Base-by-base conservation (phyloP, 2,797 vertebrate genomes). In the Remorina albescens region DNA sequence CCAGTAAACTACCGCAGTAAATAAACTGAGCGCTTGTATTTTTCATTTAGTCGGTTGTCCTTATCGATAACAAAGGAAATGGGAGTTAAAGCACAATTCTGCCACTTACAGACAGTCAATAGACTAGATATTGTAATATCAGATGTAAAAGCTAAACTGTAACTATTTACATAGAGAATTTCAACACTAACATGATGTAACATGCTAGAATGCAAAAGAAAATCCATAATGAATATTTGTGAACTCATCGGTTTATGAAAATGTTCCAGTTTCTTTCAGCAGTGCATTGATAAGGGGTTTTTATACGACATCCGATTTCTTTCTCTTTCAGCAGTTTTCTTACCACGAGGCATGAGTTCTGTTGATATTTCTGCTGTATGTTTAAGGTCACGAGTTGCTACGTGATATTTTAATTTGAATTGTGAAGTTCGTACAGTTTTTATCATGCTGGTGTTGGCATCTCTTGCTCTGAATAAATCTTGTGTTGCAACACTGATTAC, bases 401-500 rank as follows among this genome's bases (percentile, higher is more conserved):
- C 71, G 96, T 98, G 96, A 97, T 95, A 96, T 95, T 96, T 98
- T 98, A 93, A 97, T 97, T 99, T 97, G 94, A 97, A 96, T 97
- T 94, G 98, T 99, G 98, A 96, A 96, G 95, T 98, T 99, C 98
- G 97, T 99, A 98, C 96, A 96, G 96, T 98, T 96, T 98, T 96
- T 97, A 96, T 99, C 97, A 98, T 97, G 97, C 97, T 98, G 96
- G 96, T 98, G 97, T 99, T 96, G 96, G 96, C 96, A 98, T 98
- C 97, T 97, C 96, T 98, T 96, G 97, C 96, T 98, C 97, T 95
- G 92, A 99, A 99, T 98, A 98, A 97, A 97, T 91, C 91, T 95
- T 95, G 96, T 97, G 96, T 98, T 97, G 96, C 96, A 88, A 88
- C 90, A 89, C 76, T 66, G 83, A 72, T 42, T 9, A 42, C 2